Conservation (phyloP, 1,140 invertebrate genomes). For the Manduca sexta region DNA sequence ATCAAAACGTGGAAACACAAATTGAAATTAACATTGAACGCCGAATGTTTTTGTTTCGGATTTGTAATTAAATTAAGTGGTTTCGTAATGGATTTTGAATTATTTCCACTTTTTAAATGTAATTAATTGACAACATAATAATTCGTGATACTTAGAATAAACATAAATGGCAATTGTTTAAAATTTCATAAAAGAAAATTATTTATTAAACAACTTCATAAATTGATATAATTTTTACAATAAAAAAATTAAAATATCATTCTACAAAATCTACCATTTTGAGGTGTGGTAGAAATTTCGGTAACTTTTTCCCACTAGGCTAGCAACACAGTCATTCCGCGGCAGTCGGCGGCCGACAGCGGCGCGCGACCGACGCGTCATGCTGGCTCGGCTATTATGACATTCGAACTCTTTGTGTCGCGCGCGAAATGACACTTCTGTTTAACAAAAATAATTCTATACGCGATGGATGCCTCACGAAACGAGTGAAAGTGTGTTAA, state of each 20-base stretch:
- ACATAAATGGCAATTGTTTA: no score
- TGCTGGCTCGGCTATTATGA: slow-evolving; percentile 34
- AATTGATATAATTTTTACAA: no score
- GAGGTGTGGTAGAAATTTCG: slow-evolving; percentile 23
- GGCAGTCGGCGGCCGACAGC: slow-evolving; percentile 46
- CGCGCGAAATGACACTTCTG: slow-evolving; percentile 47
- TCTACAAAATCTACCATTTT: background rate
- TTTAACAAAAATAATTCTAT: slow-evolving; percentile 7
- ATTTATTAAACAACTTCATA: no score
- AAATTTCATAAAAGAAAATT: no score
- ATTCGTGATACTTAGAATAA: no score
- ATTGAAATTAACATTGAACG: background rate
- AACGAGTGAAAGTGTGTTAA: slow-evolving; percentile 42
- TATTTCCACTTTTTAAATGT: background rate
- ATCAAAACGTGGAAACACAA: background rate
- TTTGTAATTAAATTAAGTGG: background rate
- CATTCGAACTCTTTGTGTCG: slow-evolving; percentile 18
- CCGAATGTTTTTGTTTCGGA: background rate
- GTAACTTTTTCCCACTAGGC: slow-evolving; percentile 12
- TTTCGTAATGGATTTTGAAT: no score
- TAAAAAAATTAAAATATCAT: background rate
- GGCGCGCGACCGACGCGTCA: slow-evolving; percentile 36
- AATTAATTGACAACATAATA: no score
- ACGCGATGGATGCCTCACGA: slow-evolving; percentile 32
- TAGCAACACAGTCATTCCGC: slow-evolving; percentile 27